phyloP scores from a whole-genome alignment of 2,888 invertebrate species.

The Rosalia funebris region DNA sequence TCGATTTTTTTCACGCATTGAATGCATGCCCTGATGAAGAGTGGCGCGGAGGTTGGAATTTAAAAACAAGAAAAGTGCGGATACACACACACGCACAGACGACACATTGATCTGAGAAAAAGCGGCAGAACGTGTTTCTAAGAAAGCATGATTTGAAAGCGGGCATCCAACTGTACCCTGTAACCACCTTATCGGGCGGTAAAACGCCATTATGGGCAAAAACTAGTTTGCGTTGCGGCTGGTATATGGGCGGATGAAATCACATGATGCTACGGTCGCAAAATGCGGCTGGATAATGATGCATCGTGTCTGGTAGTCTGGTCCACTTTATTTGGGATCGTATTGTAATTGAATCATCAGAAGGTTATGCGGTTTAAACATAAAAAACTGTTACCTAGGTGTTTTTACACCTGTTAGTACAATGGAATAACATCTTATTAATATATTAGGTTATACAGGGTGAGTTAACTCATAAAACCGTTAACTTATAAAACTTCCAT shows the following conservation, averaged over 20 bases:
- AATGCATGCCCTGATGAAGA: neutral
- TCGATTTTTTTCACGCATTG: neutral
- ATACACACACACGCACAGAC: slow-evolving; percentile 1
- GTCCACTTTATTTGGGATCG: slow-evolving; percentile 7
- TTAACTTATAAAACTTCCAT: too few species aligned
- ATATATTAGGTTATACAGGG: too few species aligned
- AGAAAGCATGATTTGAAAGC: slow-evolving; percentile 9
- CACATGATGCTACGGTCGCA: slow-evolving; percentile 8
- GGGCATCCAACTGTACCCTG: slow-evolving; percentile 4
- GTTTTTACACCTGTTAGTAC: too few species aligned
- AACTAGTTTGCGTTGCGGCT: slow-evolving; percentile 15
- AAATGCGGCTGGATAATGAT: slow-evolving; percentile 1
- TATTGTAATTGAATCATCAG: too few species aligned
- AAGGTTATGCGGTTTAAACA: too few species aligned
- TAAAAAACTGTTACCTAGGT: too few species aligned
- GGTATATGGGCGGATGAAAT: slow-evolving; percentile 25
- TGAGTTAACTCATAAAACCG: too few species aligned
- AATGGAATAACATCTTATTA: too few species aligned
- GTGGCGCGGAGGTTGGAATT: neutral
- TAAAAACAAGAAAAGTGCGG: slow-evolving; percentile 2
- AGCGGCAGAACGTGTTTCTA: slow-evolving; percentile 11
- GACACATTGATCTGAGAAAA: neutral
- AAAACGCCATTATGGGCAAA: slow-evolving; percentile 16
- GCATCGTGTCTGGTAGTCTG: slow-evolving; percentile 17
- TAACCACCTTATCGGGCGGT: slow-evolving; percentile 9